Percentiles rank a stretch among this genome's conserved stretches.
phyloP scores from a whole-genome alignment of 2,113 vertebrate species.

The Melospiza georgiana region DNA sequence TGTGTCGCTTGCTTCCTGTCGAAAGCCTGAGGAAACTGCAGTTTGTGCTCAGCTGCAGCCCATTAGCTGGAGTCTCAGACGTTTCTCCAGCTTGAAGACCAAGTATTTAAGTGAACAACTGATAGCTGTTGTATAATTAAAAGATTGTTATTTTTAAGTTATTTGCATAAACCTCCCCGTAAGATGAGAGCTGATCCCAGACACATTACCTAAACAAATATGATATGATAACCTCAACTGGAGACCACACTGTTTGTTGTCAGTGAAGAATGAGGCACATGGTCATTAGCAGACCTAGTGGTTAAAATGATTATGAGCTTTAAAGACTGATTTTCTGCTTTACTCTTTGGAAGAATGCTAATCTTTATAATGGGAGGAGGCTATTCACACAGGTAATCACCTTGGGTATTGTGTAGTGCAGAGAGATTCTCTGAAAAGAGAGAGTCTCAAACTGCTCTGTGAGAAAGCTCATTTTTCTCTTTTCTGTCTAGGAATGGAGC shows the following conservation, averaged over 20 bases:
- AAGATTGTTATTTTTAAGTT: background rate
- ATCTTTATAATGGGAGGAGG: background rate
- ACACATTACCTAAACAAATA: background rate
- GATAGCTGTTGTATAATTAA: background rate
- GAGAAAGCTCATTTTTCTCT: background rate
- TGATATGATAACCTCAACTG: background rate
- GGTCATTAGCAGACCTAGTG: background rate
- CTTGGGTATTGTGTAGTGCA: background rate
- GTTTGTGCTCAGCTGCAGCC: slow-evolving; percentile 1
- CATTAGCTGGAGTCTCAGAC: background rate
- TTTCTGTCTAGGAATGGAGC: background rate
- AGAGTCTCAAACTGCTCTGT: background rate
- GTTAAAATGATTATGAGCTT: background rate
- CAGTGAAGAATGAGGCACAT: background rate
- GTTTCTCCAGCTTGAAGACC: background rate
- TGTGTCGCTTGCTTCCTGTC: background rate
- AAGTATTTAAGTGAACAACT: background rate
- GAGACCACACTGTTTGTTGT: background rate
- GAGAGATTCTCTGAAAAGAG: background rate
- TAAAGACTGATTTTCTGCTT: background rate
- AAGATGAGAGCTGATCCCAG: background rate
- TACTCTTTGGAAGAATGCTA: background rate
- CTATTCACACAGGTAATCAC: background rate
- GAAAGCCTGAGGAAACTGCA: slow-evolving; percentile 19
- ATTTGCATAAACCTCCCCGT: background rate